Base-by-base conservation (phyloP, 2,888 invertebrate species). In the Ectemnius cavifrons region DNA sequence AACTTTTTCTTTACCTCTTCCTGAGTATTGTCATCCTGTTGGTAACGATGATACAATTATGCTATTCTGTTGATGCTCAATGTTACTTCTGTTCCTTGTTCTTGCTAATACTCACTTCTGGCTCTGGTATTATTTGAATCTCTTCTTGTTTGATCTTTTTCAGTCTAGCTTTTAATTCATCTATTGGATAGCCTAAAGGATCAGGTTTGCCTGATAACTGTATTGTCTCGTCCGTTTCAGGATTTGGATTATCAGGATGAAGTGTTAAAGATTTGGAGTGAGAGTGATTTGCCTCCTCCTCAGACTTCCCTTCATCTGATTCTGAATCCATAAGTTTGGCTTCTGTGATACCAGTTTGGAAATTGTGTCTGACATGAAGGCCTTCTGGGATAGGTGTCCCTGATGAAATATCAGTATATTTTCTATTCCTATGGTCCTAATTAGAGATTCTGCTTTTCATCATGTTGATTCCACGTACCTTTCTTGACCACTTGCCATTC, bases 311-410 rank as follows among this genome's bases (percentile, higher is more conserved):
- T 2, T 82, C 73, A 52, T 86, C 81, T 8, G 77, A 72, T 16
- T 86, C 79, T 61, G 85, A 81, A 57, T 89, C 94, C 78, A 96
- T 84, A 47, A 96, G 89, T 91, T 96, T 96, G 0, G 96, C 96
- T 89, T 96, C 95, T 52, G 93, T 94, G 75, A 93, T 87, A 0
- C 96, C 96, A 13, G 95, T 96, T 89, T 94, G 91, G n/a, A 97
- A 91, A 91, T 96, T 95, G 72, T 96, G 93, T 62, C 96, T 92
- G 4, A 96, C 92, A 88, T 97, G 96, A 2, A 96, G 91, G 1
- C 96, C 96, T 71, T 92, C 90, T 0, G 96, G 96, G 81, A 96
- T 92, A 18, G 92, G 91, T 89, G 95, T 95, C 73, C 94, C 96
- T 95, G 80, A 46, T 13, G n/a, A 57, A 62, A 49, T 14, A 49